Base-by-base conservation (phyloP, 2,888 invertebrate genomes). In the Teinopalpus imperialis region DNA sequence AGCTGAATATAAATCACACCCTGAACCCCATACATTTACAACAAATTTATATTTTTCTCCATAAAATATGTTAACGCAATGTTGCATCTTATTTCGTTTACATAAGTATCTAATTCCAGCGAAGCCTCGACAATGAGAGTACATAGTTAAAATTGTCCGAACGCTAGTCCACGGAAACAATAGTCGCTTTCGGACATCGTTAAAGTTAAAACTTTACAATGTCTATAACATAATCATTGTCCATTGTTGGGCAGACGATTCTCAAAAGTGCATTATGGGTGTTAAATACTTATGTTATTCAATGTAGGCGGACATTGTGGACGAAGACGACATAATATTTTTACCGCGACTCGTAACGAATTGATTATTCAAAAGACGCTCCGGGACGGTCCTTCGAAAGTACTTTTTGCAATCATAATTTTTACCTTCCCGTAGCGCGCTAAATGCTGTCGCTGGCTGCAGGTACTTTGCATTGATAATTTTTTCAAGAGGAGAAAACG, bases 1-100 rank as follows among this genome's bases (percentile, higher is more conserved):
- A 83, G 85, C 79, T 61, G 74, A 65, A 69, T 77, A 86, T 87
- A 88, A 88, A 88, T 88, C 86, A 87, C 79, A 60, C 64, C 61
- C 67, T 53, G 60, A 67, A 69, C 71, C 73, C 71, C 66, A 75
- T 72, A 72, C 71, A 66, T 74, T 65, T 54, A 55, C 73, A 72
- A 65, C 69, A 67, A 73, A 67, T 61, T 53, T 34, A 46, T 43
- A 24, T 39, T 44, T 40, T 39, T 13, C 40, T 26, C 47, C 16
- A 41, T 41, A 52, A 48, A 54, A 43, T 29, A 29, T 37, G 39
- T 29, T 20, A 47, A 49, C 23, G 18, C 53, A 29, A 61, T 51
- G 46, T 44, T 56, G 40, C 0, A 23, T 30, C 40, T 52, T 64
- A 47, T 43, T 54, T 68, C 57, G 34, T 69, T 46, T 31, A 35